Percentiles rank a stretch among this genome's conserved stretches.
Evolutionary conservation across 2,888 invertebrate species (phyloP).

Genomic region (Chymomyza amoena): DNA sequence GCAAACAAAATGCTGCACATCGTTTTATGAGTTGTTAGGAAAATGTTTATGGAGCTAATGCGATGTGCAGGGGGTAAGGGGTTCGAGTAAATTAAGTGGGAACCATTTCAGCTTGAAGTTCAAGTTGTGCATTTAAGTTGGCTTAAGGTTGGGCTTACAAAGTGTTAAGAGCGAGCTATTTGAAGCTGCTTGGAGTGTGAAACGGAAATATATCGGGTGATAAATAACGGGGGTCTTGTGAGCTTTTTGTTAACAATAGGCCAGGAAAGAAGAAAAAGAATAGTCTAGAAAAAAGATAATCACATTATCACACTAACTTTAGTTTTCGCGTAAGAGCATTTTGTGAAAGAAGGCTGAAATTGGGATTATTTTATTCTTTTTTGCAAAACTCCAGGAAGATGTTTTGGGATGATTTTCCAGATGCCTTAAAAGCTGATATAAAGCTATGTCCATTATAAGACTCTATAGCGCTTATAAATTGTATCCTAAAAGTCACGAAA

Average conservation of each 20-base stretch:
- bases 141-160: background rate
- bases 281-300: background rate
- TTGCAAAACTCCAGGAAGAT: too few species aligned
- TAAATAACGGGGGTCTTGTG: background rate
- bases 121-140: conserved; percentile 8
- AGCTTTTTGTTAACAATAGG: background rate
- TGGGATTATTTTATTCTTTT: too few species aligned
- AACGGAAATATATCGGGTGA: background rate
- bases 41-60: too few species aligned
- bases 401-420: too few species aligned
- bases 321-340: background rate
- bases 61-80: too few species aligned
- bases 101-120: conserved; percentile 43
- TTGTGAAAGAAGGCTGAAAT: too few species aligned
- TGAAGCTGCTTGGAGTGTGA: background rate
- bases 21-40: conserved; percentile 19
- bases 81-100: conserved; percentile 14
- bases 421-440: too few species aligned
- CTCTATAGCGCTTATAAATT: too few species aligned
- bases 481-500: too few species aligned
- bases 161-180: background rate
- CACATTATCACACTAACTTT: background rate
- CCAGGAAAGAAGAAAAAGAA: background rate
- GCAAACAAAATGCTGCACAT: background rate
- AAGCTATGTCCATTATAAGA: too few species aligned